Base-by-base conservation (phyloP, 2,888 invertebrate species). In the Drosophila fulvimacula region DNA sequence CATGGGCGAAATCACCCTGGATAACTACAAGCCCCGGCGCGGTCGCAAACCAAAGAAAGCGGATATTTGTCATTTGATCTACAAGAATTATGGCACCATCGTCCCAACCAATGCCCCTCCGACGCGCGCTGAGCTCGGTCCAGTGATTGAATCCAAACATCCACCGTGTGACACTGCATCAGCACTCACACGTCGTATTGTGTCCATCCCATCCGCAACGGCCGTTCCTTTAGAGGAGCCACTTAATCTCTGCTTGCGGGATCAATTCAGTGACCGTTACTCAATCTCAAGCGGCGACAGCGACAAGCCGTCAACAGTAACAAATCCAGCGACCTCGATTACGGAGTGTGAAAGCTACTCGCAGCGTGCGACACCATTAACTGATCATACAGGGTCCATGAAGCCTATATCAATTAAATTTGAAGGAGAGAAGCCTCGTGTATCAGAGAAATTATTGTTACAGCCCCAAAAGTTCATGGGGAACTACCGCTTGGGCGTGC, bases 21-120 rank as follows among this genome's bases (percentile, higher is more conserved):
- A 97, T 90, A 97, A 97, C 92, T 96, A 96, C 15, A 96, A 97
- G 81, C 97, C 97, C 0, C 93, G 97, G 39, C 94, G 98, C 70
- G 97, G 97, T 0, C 93, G 97, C 19, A 98, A 98, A 89, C 98
- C 97, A 0, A 97, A 97, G 90, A 97, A 98, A 91, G 97, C 97
- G 0, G 97, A 97, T 89, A 98, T 98, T 77, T 97, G 97, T 78
- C 97, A 97, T 89, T 93, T 97, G 46, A 97, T 97, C 79, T 97
- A 97, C 89, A 97, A 97, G 91, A 97, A 97, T 91, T 97, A 97
- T 90, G 97, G 97, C 4, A 97, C 97, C 0, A 96, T 97, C 15
- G 94, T 96, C 55, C 96, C 96, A 5, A 48, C 69, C 3, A 59
- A 17, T 3, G 48, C 13, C 3, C 17, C 66, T 0, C 13, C 46